Evolutionary conservation across 1,140 invertebrate species (phyloP).

Genomic region (Hydropsyche tenuis): DNA sequence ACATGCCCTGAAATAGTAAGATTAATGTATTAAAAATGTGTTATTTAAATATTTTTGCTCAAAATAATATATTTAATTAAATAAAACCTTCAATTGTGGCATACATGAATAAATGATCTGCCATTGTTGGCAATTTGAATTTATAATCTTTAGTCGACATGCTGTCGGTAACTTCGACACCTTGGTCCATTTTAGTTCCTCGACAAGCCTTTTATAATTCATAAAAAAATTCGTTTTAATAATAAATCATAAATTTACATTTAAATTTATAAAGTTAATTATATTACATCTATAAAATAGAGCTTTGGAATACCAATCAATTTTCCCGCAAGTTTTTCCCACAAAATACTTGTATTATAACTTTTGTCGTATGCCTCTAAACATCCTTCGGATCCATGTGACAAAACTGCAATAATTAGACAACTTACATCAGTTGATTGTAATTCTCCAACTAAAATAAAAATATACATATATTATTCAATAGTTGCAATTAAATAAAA

Average conservation of each 20-base stretch:
- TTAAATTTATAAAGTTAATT: no score
- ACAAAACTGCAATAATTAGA: slow-evolving; percentile 9
- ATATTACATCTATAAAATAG: background rate
- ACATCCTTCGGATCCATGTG: background rate
- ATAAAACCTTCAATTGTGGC: background rate
- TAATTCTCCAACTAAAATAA: slow-evolving; percentile 3
- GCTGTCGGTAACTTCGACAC: background rate
- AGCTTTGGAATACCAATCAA: slow-evolving; percentile 24
- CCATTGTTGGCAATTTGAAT: slow-evolving; percentile 7
- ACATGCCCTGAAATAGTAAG: background rate
- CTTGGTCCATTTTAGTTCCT: background rate
- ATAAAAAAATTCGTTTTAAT: no score
- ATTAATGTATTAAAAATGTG: background rate
- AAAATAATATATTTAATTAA: background rate
- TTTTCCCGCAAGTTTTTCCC: background rate
- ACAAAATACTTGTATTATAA: background rate
- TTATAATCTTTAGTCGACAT: background rate
- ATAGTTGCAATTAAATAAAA: no score
- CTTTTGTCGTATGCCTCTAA: background rate
- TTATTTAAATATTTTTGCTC: background rate
- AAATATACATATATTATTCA: no score
- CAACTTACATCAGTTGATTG: slow-evolving; percentile 3
- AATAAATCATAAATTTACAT: no score
- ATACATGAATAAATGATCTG: slow-evolving; percentile 12
- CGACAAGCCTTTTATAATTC: background rate